Percentiles rank a stretch among this genome's conserved stretches.
phyloP scores from a whole-genome alignment of 2,888 invertebrate species.

The Nyleta sp. region DNA sequence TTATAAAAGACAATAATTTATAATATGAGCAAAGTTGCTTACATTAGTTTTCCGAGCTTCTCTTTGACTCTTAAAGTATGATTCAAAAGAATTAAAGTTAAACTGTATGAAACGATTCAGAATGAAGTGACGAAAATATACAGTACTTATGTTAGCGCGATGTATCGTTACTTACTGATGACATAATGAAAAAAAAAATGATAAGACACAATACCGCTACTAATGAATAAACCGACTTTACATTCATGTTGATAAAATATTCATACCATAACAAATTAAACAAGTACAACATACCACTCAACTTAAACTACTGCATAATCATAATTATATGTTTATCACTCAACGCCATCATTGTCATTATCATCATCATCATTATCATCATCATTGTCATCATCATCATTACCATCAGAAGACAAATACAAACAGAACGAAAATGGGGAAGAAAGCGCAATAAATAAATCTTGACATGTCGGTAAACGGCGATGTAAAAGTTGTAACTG shows the following conservation, averaged over 20 bases:
- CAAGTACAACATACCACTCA: slow-evolving; percentile 33
- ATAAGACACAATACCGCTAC: too few species aligned
- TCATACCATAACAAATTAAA: slow-evolving; percentile 36
- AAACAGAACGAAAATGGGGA: too few species aligned
- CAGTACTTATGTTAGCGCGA: slow-evolving; percentile 31
- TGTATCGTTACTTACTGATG: slow-evolving; percentile 27
- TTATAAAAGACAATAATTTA: slow-evolving; percentile 56
- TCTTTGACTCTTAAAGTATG: slow-evolving; percentile 24
- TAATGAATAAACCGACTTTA: slow-evolving; percentile 14
- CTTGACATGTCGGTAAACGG: too few species aligned
- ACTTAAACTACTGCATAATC: slow-evolving; percentile 40
- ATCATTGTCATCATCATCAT: too few species aligned
- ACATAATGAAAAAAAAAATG: slow-evolving; percentile 30
- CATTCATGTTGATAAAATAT: slow-evolving; percentile 49
- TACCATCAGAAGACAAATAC: too few species aligned
- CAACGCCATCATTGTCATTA: too few species aligned
- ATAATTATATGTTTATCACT: too few species aligned
- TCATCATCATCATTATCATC: too few species aligned
- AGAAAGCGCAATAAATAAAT: too few species aligned
- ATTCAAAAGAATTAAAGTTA: slow-evolving; percentile 3
- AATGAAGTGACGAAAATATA: neutral
- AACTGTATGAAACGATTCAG: too few species aligned
- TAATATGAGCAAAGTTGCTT: slow-evolving; percentile 47
- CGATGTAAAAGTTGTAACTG: too few species aligned
- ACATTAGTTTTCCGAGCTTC: slow-evolving; percentile 26